Percentiles rank a stretch among this genome's conserved stretches.
Evolutionary conservation across 2,113 vertebrate species (phyloP).

Genomic region (Tylochromis polylepis): DNA sequence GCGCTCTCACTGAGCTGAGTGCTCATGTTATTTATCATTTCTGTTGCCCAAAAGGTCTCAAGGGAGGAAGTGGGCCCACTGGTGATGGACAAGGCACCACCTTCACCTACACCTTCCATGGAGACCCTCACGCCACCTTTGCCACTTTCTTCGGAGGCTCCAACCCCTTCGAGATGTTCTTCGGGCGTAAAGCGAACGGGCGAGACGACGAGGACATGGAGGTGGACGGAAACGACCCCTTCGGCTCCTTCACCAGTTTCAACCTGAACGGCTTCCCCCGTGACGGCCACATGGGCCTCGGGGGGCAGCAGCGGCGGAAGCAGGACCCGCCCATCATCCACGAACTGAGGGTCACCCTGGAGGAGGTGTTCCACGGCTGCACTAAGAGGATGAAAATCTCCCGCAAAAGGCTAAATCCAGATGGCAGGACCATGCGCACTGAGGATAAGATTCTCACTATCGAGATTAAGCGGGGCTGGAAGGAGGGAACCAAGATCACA

Average conservation of each 20-base stretch:
- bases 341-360: conserved; percentile 90
- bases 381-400: conserved; percentile 98
- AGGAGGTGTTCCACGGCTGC: conserved; percentile 94
- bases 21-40: background rate
- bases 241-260: conserved; percentile 87
- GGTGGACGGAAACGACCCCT: conserved; percentile 87
- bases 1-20: background rate
- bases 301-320: conserved; percentile 81
- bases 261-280: conserved; percentile 94
- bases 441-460: conserved; percentile 98
- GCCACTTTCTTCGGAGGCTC: conserved; percentile 95
- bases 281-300: conserved; percentile 84
- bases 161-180: conserved; percentile 98
- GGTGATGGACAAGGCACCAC: conserved; percentile 87
- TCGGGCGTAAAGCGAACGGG: conserved; percentile 86
- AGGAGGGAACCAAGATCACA: conserved; percentile 98
- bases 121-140: conserved; percentile 95
- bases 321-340: conserved; percentile 96
- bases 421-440: conserved; percentile 86
- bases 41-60: conserved; percentile 77
- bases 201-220: conserved; percentile 95
- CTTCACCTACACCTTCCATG: conserved; percentile 95
- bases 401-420: conserved; percentile 89
- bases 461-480: conserved; percentile 97
- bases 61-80: conserved; percentile 86